These are phyloP conservation scores for Muntiacus muntjak DNA, from an alignment of 2,113 vertebrate species.

Conservation along the genomic window DNA sequence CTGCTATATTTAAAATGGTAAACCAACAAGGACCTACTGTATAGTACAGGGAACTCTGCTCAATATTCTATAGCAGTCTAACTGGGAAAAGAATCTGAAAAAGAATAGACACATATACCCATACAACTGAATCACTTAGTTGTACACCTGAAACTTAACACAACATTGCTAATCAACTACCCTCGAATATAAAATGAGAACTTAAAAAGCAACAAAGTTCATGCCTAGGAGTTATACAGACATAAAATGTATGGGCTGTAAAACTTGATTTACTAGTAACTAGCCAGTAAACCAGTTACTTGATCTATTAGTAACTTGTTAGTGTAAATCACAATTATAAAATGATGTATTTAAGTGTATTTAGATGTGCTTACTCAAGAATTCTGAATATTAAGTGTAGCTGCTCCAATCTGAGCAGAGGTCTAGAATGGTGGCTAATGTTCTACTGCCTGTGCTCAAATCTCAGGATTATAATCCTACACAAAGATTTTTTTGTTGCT, in stretches of 20 bases:
- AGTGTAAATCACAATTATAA: not conserved
- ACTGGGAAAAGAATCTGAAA: not conserved
- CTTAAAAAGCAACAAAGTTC: not conserved
- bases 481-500: not conserved
- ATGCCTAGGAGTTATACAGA: not conserved
- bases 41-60: not conserved
- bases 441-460: not conserved
- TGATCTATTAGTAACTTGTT: not conserved
- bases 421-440: not conserved
- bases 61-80: not conserved
- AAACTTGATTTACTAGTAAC: not conserved
- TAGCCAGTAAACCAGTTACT: not conserved
- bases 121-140: not conserved
- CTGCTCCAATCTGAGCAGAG: not conserved
- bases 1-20: not conserved
- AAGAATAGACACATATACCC: not conserved
- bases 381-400: not conserved
- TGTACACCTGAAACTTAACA: not conserved
- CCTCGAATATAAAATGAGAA: not conserved
- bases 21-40: not conserved
- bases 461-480: not conserved
- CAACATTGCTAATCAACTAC: not conserved
- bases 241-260: not conserved
- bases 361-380: not conserved
- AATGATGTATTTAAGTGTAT: not conserved